Conservation (phyloP, 1,140 invertebrate genomes). For the Drosophila kikkawai region DNA sequence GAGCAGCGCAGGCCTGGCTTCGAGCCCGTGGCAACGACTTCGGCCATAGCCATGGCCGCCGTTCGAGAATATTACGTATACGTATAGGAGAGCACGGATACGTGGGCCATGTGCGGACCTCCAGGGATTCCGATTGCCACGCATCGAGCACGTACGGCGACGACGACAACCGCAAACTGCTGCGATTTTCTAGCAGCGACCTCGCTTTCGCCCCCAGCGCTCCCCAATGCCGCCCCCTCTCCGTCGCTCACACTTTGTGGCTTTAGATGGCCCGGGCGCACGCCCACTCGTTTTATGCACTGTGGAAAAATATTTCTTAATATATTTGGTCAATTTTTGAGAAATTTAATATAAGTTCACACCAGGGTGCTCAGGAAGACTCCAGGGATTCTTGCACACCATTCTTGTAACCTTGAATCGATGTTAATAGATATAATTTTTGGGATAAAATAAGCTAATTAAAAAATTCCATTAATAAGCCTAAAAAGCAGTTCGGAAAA, state of each 20-base stretch:
- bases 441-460: too few species aligned
- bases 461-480: too few species aligned
- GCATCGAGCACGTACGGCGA: slow-evolving; percentile 76
- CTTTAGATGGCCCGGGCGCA: slow-evolving; percentile 22
- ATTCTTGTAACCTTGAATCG: too few species aligned
- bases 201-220: slow-evolving; percentile 21
- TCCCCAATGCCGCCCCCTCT: neutral
- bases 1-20: slow-evolving; percentile 18
- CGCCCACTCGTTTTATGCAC: slow-evolving; percentile 17
- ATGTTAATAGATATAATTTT: too few species aligned
- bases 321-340: neutral
- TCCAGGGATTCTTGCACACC: too few species aligned
- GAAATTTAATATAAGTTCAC: too few species aligned
- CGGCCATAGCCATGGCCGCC: slow-evolving; percentile 6
- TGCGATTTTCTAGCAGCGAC: slow-evolving; percentile 60
- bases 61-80: slow-evolving; percentile 6
- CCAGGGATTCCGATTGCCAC: slow-evolving; percentile 72
- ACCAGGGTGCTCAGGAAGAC: too few species aligned
- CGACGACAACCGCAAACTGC: slow-evolving; percentile 68
- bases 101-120: slow-evolving; percentile 38
- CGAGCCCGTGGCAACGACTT: slow-evolving; percentile 21
- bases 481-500: too few species aligned
- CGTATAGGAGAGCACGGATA: slow-evolving; percentile 16
- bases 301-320: neutral
- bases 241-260: slow-evolving; percentile 15